Evolutionary conservation across 1,140 invertebrate genomes (phyloP), one percentile per base, ranked within the genome.

Genomic region (Portunus trituberculatus): DNA sequence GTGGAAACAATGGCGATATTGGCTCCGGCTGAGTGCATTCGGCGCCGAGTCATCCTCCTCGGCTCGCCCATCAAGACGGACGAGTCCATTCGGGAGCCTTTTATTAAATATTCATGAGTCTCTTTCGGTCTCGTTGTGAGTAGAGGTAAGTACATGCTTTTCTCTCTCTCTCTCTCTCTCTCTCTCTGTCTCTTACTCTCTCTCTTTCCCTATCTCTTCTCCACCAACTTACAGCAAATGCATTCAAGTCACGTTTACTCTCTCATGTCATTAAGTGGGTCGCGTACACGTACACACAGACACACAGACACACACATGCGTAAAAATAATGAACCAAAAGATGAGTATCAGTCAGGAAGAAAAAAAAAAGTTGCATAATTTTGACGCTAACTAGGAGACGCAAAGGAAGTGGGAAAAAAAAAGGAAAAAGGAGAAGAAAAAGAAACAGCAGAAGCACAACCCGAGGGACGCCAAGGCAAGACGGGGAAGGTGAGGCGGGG

Each of bases 51-150:
- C 67, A 76, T 76, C 67, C 67, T 76, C 67, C 67, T 76, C 67
- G 20, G 67, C 67, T 76, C 67, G 67, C 67, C 67, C 67, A 76
- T 76, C 67, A 76, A 76, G 67, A 76, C 67, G 6, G n/a, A 12
- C 0, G 67, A 76, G 67, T 76, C 67, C 67, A 76, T n/a, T 76
- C 12, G n/a, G 25, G 67, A 14, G n/a, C 20, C 25, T 76, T 76
- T 76, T 76, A 76, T 76, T 76, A 25, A 76, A 76, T 76, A 76
- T 76, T 76, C 67, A 76, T 76, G 67, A 76, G n/a, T 76, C 67
- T 76, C 10, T 20, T 59, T 20, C 20, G 67, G n/a, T n/a, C 67
- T n/a, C 67, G 67, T 76, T 76, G 67, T 76, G n/a, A n/a, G 67
- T 76, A 76, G 0, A 20, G 39, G 52, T 59, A 59, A 16, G 52